phyloP scores from a whole-genome alignment of 2,797 vertebrate genomes.

The Loriculus beryllinus region DNA sequence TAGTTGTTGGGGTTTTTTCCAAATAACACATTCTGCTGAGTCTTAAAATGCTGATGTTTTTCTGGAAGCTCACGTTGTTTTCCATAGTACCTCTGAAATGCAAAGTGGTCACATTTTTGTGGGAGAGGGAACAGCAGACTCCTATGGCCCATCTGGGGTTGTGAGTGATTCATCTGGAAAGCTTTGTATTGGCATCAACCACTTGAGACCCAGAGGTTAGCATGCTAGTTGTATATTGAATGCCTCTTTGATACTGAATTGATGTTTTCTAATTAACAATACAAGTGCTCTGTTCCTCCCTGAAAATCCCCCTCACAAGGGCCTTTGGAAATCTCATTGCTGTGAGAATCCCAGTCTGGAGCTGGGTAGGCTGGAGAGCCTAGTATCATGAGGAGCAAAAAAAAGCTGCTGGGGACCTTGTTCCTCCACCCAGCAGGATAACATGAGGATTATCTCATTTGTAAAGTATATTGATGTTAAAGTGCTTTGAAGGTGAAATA shows the following conservation, averaged over 20 bases:
- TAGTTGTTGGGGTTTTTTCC: neutral
- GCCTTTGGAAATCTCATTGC: conserved; percentile 10
- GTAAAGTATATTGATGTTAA: conserved; percentile 14
- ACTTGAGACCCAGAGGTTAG: conserved; percentile 43
- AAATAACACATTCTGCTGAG: neutral
- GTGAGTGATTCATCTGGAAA: conserved; percentile 15
- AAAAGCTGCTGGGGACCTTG: neutral
- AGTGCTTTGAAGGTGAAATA: conserved; percentile 47
- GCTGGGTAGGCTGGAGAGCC: neutral
- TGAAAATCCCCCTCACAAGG: conserved; percentile 36
- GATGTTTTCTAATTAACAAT: conserved; percentile 56
- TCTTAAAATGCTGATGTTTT: neutral
- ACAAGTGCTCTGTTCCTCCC: conserved; percentile 43
- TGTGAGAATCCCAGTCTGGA: neutral
- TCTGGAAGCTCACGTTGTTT: neutral
- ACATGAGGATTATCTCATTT: conserved; percentile 27
- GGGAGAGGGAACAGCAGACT: neutral
- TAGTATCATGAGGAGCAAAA: neutral
- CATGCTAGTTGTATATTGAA: conserved; percentile 26
- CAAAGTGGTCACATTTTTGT: neutral
- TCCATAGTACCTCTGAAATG: neutral
- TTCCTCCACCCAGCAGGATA: neutral
- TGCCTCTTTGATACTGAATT: conserved; percentile 25
- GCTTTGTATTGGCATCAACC: conserved; percentile 15
- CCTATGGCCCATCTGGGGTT: neutral